Evolutionary conservation across 2,888 invertebrate genomes (phyloP), one percentile per base, ranked within the genome.

Genomic region (Osmoderma eremita): DNA sequence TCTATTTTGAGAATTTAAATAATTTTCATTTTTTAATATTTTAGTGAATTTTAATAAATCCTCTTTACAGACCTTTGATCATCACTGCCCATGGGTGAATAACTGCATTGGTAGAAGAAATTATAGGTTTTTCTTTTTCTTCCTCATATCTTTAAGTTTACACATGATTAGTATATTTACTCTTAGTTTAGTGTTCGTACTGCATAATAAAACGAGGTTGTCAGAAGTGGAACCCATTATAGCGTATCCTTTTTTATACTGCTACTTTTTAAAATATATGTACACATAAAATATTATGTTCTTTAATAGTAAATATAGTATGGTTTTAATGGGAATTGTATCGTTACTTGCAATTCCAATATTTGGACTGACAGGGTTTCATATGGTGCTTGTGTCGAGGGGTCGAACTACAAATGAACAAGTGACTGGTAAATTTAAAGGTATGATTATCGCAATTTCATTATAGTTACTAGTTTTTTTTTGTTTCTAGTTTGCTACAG

Each of bases 361-460:
- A 77, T 92, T 97, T 83, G 99, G 98, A 74, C 86, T 99, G 79
- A 98, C 98, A 69, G 95, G 95, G 70, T 99, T 99, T 85, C 99
- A 99, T 83, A 91, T 98, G 87, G 93, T 98, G 77, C 88, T 99
- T 74, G 97, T 99, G 63, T 93, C 96, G 24, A 86, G 98, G 70
- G 99, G 98, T 41, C 88, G 98, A 73, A 99, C 99, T 66, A 99
- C 99, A 72, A 99, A 99, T 84, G 99, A 99, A 85, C 99, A 99
- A 87, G 98, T 99, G 70, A 99, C 99, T 13, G 98, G 98, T 67
- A 98, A 98, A 86, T 99, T 98, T 86, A 95, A 97, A 79, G 97
- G 58, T 61, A 61, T 41, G 22, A n/a, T 24, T 42, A 45, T 13
- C 22, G 20, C 13, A 51, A 51, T 51, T 50, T 13, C 10, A 15